Base-by-base conservation (phyloP, 2,797 vertebrate genomes). In the Cetoscarus ocellatus region DNA sequence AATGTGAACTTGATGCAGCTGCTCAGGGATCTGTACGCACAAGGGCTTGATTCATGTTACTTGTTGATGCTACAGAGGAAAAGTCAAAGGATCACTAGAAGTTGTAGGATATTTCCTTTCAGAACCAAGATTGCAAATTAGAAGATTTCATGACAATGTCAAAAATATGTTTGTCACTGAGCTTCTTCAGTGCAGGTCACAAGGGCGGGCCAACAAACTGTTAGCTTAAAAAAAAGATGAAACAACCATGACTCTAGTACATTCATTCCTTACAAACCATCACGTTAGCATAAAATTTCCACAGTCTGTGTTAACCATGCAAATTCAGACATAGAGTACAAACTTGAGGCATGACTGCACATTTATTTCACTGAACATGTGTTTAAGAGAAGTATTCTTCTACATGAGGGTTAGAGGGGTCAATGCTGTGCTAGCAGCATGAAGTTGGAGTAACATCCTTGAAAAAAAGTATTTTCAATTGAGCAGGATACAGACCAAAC, bases 381-480 rank as follows among this genome's bases (percentile, higher is more conserved):
- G 73, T 77, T 61, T 50, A 50, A 54, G 77, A 70, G 61, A 68
- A 48, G 47, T 68, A 51, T 67, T 75, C 39, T 78, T 70, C 42
- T 35, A 73, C 87, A 74, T 63, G 58, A 75, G 55, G 73, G 81
- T 82, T 70, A 6, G 83, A 59, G 73, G 34, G 43, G 57, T 65
- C 39, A 51, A 17, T 27, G 42, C 78, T 71, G 59, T 65, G 75
- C 55, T 76, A 84, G 65, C 85, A 58, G 82, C 75, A 76, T 74
- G 66, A 84, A 84, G 77, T 83, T 64, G 27, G 38, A 75, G 53
- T 27, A 81, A 79, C 54, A 83, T 74, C 74, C 52, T 10, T 88
- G 80, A 85, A 85, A 89, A 19, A 87, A 77, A 45, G 50, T 42
- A 59, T 75, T 77, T 86, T 86, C 80, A 8, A 13, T 80, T 79